phyloP scores from a whole-genome alignment of 1,140 invertebrate species.

The Antheraea mylitta region DNA sequence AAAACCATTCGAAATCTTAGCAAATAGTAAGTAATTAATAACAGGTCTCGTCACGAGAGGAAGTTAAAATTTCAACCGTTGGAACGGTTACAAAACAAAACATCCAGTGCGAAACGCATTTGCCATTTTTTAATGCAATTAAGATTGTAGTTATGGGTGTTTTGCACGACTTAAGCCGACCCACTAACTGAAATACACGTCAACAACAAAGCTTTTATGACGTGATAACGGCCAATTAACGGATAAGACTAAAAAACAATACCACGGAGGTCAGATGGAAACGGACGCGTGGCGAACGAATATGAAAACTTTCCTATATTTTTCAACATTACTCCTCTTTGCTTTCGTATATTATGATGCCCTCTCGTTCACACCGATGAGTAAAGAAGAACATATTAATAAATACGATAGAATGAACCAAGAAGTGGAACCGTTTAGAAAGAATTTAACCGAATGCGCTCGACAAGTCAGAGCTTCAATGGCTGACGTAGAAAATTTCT shows the following conservation, averaged over 20 bases:
- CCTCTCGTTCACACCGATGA: slow-evolving; percentile 45
- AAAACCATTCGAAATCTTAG: slow-evolving; percentile 5
- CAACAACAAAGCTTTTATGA: slow-evolving; percentile 8
- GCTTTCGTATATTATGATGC: slow-evolving; percentile 28
- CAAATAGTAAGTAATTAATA: slow-evolving; percentile 5
- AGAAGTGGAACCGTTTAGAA: slow-evolving; percentile 64
- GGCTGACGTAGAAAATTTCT: slow-evolving; percentile 61
- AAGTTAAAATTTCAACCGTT: slow-evolving; percentile 10
- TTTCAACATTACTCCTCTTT: slow-evolving; percentile 30
- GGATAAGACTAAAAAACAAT: slow-evolving; percentile 10
- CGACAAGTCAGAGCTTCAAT: slow-evolving; percentile 62
- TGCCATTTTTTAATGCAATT: slow-evolving; percentile 3
- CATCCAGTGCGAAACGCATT: slow-evolving; percentile 9
- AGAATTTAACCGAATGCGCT: slow-evolving; percentile 66
- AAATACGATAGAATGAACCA: slow-evolving; percentile 55
- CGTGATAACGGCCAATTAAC: slow-evolving; percentile 24
- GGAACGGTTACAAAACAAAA: slow-evolving; percentile 9
- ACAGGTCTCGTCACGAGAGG: slow-evolving; percentile 6
- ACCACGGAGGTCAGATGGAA: slow-evolving; percentile 23
- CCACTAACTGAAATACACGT: slow-evolving; percentile 12
- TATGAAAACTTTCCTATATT: slow-evolving; percentile 27
- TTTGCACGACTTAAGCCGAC: background rate
- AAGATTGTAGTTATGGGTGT: slow-evolving; percentile 4
- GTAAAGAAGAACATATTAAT: slow-evolving; percentile 61
- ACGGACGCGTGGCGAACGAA: slow-evolving; percentile 15